phyloP scores from a whole-genome alignment of 2,797 vertebrate genomes.

The Myotis pilosus region DNA sequence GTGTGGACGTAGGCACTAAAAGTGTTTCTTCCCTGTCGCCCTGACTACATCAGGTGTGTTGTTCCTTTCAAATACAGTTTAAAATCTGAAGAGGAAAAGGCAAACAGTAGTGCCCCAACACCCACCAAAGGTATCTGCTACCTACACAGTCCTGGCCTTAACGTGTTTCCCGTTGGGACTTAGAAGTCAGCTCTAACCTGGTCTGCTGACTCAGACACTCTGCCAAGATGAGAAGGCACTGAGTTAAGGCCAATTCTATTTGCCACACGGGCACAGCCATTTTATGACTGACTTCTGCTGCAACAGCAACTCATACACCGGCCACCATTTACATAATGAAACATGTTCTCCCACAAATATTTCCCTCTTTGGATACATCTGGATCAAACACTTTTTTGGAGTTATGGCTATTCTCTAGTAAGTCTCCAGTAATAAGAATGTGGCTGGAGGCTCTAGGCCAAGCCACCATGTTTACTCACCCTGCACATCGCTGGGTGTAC shows the following conservation, averaged over 20 bases:
- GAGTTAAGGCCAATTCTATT: conserved; percentile 20
- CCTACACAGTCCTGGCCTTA: not conserved
- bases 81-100: not conserved
- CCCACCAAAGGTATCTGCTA: conserved; percentile 3
- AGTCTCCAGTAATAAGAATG: not conserved
- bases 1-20: not conserved
- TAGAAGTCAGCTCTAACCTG: not conserved
- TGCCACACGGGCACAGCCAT: not conserved
- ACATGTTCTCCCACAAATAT: not conserved
- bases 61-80: conserved; percentile 4
- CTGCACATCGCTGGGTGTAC: not conserved
- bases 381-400: conserved; percentile 4
- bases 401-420: not conserved
- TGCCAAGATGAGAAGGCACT: not conserved
- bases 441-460: not conserved
- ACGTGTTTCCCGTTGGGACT: not conserved
- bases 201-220: conserved; percentile 20
- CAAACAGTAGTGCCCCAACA: not conserved
- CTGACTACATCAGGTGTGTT: not conserved
- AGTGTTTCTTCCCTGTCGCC: not conserved
- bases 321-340: not conserved
- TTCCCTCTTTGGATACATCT: not conserved
- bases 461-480: not conserved
- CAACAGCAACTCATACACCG: not conserved
- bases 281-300: conserved; percentile 29